Evolutionary conservation across 92 coral and sea anemone species (phyloP).

Genomic region (Desmophyllum pertusum): DNA sequence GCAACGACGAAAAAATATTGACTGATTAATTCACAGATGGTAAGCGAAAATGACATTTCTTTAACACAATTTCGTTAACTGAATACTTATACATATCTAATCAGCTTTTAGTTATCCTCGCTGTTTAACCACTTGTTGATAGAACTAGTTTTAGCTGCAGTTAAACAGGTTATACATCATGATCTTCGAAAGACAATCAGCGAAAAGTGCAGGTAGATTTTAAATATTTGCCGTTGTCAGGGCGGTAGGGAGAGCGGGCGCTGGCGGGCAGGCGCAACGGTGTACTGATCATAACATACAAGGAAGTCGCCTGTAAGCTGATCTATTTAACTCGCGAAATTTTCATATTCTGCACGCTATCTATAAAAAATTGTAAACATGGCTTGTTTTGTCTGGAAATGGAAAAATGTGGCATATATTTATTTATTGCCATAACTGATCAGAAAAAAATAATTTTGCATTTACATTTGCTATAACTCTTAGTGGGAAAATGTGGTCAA

Average conservation of each 20-base stretch:
- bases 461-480: background rate
- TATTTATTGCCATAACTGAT: background rate
- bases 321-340: background rate
- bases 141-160: background rate
- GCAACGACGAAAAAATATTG: background rate
- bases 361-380: no score
- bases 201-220: background rate
- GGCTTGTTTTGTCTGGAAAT: no score
- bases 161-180: background rate
- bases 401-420: background rate
- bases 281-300: background rate
- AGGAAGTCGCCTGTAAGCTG: background rate
- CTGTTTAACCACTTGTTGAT: slow-evolving; percentile 3
- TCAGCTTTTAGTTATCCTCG: background rate
- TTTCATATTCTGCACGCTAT: background rate
- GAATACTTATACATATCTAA: background rate
- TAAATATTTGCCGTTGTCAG: background rate
- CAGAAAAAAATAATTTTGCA: background rate
- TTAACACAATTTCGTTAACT: background rate
- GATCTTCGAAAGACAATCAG: background rate
- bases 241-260: background rate
- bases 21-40: background rate
- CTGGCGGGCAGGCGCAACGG: background rate
- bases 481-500: background rate
- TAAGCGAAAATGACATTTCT: background rate